Percentiles rank a stretch among this genome's conserved stretches.
These are phyloP conservation scores for Volucella inflata DNA, from an alignment of 2,888 invertebrate genomes.

Conservation along the genomic window DNA sequence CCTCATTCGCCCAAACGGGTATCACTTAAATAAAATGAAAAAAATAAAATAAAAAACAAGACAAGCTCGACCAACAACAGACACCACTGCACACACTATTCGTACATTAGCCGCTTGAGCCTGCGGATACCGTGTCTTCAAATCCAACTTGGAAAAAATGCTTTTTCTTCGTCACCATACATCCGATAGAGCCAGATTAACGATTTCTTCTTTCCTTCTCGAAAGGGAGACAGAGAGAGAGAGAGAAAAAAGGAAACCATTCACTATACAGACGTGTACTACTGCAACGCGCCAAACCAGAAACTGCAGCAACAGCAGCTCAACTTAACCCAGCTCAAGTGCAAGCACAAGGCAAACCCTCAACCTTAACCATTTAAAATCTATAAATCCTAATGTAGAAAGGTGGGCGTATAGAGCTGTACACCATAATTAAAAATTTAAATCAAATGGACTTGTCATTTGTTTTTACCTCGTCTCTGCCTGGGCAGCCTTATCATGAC, in stretches of 20 bases:
- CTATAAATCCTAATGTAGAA: slow-evolving; percentile 78
- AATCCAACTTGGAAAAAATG: slow-evolving; percentile 45
- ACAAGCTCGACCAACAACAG: neutral
- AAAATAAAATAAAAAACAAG: neutral
- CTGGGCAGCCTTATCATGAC: slow-evolving; percentile 70
- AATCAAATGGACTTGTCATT: slow-evolving; percentile 79
- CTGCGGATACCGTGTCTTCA: slow-evolving; percentile 43
- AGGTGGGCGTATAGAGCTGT: slow-evolving; percentile 78
- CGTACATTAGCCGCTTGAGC: slow-evolving; percentile 38
- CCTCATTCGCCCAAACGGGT: slow-evolving; percentile 53
- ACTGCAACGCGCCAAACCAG: slow-evolving; percentile 54
- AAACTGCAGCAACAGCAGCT: slow-evolving; percentile 45
- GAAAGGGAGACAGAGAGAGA: neutral
- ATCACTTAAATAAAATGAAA: slow-evolving; percentile 12
- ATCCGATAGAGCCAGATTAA: slow-evolving; percentile 63
- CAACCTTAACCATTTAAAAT: slow-evolving; percentile 70
- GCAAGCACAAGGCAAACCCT: slow-evolving; percentile 67
- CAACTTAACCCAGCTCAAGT: neutral
- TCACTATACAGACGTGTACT: slow-evolving; percentile 37
- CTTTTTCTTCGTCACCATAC: slow-evolving; percentile 68
- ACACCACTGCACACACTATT: slow-evolving; percentile 41
- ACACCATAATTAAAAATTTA: slow-evolving; percentile 79
- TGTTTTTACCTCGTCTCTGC: slow-evolving; percentile 75
- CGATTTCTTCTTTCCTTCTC: slow-evolving; percentile 57
- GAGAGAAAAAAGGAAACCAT: neutral